Base-by-base conservation (phyloP, 2,797 vertebrate genomes). In the Aplochiton taeniatus region DNA sequence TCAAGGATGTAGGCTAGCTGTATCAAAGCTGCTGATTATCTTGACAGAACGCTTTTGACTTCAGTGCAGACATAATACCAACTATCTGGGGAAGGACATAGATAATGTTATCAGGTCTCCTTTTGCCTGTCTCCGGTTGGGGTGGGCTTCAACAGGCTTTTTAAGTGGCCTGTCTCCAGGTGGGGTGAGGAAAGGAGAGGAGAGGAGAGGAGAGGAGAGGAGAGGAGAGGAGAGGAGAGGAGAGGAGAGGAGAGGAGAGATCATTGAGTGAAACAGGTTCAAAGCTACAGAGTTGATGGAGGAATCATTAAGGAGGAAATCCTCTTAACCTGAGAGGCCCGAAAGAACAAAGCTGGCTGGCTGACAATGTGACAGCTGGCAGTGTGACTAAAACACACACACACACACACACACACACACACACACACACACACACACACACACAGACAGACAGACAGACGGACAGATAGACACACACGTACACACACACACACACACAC, bases 401-500 rank as follows among this genome's bases (percentile, higher is more conserved):
- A 51, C 46, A 47, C 46, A 47, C 46, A 47, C 46, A 47, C 46
- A 47, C 46, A 47, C 9, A 47, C 16, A 51, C 50, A 51, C 50
- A 17, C 49, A 51, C n/a, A 5, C 49, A 31, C 49, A 51, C 14
- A 51, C 14, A 17, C 50, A 16, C n/a, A 2, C 50, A 9, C 9
- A 16, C 11, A 53, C 16, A 53, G 16, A 53, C 17, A 53, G 16
- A 20, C 51, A n/a, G 0, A 9, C 51, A 17, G 7, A 16, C 51
- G 4, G 16, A 16, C 51, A 18, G 3, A 16, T 16, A 17, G 16
- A 16, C 16, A 53, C 16, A 18, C 51, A 16, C 4, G 18, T 16
- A 53, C 51, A 53, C 51, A 20, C 52, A 53, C 14, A n/a, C 52
- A 20, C 17, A 53, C 52, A 53, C 52, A 53, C 52, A 53, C 52